Conservation (phyloP, 1,140 invertebrate genomes). For the Neocloeon triangulifer region DNA sequence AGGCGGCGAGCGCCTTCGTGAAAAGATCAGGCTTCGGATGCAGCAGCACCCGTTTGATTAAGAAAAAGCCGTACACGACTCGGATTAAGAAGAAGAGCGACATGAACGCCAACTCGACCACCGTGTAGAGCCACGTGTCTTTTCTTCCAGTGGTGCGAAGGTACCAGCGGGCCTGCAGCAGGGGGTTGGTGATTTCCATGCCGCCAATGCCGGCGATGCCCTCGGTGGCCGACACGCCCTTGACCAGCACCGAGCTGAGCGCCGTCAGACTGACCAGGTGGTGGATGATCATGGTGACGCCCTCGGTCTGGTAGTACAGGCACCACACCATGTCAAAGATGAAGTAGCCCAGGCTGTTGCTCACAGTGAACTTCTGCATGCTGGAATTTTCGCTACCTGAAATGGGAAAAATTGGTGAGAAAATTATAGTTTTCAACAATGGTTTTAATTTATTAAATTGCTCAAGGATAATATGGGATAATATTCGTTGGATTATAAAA, state of each 20-base stretch:
- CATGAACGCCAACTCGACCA: constrained; percentile 7
- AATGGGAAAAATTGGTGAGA: constrained; percentile 1
- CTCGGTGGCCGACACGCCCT: constrained; percentile 21
- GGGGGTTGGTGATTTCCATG: constrained; percentile 30
- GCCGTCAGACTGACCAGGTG: constrained; percentile 22
- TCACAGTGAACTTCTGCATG: constrained; percentile 3
- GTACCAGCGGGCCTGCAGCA: constrained; percentile 29
- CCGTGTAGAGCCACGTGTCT: constrained; percentile 5
- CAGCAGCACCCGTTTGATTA: constrained; percentile 1
- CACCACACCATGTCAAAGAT: constrained; percentile 30
- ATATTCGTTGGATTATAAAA: too few species aligned
- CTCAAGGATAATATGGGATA: too few species aligned
- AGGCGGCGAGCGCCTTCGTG: constrained; percentile 2
- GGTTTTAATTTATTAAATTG: too few species aligned
- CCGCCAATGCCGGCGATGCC: constrained; percentile 20
- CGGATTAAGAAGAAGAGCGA: constrained; percentile 6
- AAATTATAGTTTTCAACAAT: too few species aligned
- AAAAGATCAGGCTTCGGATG: constrained; percentile 6
- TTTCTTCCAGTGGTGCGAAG: constrained; percentile 15
- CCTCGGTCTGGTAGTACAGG: constrained; percentile 21
- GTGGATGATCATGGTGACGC: constrained; percentile 25
- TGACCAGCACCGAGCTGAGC: constrained; percentile 21
- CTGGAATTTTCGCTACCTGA: constrained; percentile 5
- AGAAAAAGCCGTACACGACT: constrained; percentile 5
- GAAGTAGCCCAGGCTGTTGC: constrained; percentile 26